These are phyloP conservation scores for Xenopus petersii DNA, from an alignment of 2,797 vertebrate genomes.

Conservation along the genomic window DNA sequence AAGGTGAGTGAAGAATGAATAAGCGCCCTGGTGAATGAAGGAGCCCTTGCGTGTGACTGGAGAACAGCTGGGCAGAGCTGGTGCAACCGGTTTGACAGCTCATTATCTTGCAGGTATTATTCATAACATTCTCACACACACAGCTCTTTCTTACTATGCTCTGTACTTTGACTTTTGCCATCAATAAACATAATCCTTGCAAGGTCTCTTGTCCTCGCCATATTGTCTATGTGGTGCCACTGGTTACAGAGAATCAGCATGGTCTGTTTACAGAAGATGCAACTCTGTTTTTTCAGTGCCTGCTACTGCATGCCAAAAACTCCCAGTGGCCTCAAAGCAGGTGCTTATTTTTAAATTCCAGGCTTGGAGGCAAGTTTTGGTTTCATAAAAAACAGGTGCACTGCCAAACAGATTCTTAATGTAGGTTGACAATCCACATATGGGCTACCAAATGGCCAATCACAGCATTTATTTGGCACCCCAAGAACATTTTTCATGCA, in stretches of 20 bases:
- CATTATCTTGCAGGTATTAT: conserved; percentile 19
- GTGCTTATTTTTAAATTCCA: no score
- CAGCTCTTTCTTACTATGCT: background rate
- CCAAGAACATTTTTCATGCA: no score
- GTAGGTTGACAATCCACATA: no score
- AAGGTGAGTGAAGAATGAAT: conserved; percentile 19
- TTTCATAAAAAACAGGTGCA: no score
- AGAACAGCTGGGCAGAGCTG: conserved; percentile 26
- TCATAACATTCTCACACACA: background rate
- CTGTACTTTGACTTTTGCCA: background rate
- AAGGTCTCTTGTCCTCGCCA: no score
- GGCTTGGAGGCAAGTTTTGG: no score
- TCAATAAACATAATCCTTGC: conserved; percentile 2
- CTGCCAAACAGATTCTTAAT: no score
- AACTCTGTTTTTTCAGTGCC: background rate
- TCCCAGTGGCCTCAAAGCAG: no score
- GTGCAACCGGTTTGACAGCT: conserved; percentile 30
- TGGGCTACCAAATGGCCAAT: no score
- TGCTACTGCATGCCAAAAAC: background rate
- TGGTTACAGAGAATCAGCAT: background rate
- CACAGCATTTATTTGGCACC: no score
- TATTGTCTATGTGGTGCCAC: no score
- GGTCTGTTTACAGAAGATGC: background rate
- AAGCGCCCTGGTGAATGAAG: conserved; percentile 23
- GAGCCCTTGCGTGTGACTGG: conserved; percentile 29